A percentile compares a stretch with the other conserved stretches of the same genome.
These are phyloP conservation scores for Sciurus vulgaris DNA, from an alignment of 2,797 vertebrate genomes.

Conservation along the genomic window DNA sequence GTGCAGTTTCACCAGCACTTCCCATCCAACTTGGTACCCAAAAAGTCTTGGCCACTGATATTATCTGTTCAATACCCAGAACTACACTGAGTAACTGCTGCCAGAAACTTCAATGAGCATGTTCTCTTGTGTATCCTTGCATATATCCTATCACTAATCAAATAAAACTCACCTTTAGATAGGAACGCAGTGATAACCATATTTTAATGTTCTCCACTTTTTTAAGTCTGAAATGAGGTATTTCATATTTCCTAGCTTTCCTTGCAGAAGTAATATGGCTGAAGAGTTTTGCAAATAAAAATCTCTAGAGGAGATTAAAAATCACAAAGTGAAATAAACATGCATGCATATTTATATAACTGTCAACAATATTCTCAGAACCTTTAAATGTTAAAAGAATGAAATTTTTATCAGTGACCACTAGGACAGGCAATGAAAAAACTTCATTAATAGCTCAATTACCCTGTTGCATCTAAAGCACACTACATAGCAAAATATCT, in stretches of 20 bases:
- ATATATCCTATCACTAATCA: not conserved
- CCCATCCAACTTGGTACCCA: not conserved
- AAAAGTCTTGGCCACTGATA: not conserved
- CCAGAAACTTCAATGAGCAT: not conserved
- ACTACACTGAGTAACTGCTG: not conserved
- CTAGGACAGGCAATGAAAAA: not conserved
- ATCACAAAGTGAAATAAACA: conserved; percentile 55
- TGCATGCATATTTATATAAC: not conserved
- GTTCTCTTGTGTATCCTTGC: not conserved
- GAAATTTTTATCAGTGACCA: not conserved
- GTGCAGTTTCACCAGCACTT: not conserved
- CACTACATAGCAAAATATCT: not conserved
- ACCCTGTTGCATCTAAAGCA: not conserved
- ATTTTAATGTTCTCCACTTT: conserved; percentile 99
- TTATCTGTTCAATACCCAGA: not conserved
- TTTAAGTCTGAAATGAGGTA: conserved; percentile 98
- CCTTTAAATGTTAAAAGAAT: not conserved
- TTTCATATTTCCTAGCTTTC: conserved; percentile 98
- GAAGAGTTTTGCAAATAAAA: conserved; percentile 98
- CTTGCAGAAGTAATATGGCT: conserved; percentile 98
- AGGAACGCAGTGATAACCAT: conserved; percentile 98
- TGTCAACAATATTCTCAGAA: not conserved
- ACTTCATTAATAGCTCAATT: not conserved
- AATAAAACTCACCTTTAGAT: conserved; percentile 92
- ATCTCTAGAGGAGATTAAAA: conserved; percentile 90